Base-by-base conservation (phyloP, 1,140 invertebrate species). In the Atta texana region DNA sequence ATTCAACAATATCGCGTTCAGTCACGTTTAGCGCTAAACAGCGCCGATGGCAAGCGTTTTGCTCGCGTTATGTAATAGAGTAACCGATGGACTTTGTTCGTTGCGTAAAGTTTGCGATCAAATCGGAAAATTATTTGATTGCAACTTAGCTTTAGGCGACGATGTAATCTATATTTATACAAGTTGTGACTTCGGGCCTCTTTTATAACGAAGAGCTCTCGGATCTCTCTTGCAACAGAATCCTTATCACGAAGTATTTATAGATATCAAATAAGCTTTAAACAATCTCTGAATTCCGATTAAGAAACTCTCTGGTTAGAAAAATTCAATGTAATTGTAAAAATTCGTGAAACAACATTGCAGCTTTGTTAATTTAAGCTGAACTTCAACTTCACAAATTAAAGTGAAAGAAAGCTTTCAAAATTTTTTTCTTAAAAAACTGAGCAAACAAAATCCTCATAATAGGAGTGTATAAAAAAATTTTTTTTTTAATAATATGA, bases 1-100 rank as follows among this genome's bases (percentile, higher is more conserved):
- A 53, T 53, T 34, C 64, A 78, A 66, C 76, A 24, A 69, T 80
- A 68, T 80, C n/a, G 74, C n/a, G 55, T 76, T 77, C 18, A 24
- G 2, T 44, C 18, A n/a, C 44, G 10, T 55, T 80, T 49, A 39
- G n/a, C 31, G 14, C 7, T 39, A 61, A 76, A 31, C 39, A n/a
- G 3, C 53, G 71, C 14, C n/a, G 71, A 12, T 10, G n/a, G 8
- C 21, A 21, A 10, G 4, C 12, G 59, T 24, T 76, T 76, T 61
- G 16, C 34, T n/a, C 53, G 51, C 28, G 34, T 66, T 81, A 57
- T 18, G 49, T 57, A 80, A 69, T 18, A 24, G 21, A 55, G 18
- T 5, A 18, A 51, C n/a, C n/a, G 18, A 44, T 18, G 57, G 39
- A 28, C 39, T 24, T n/a, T 75, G 72, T 49, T 44, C 21, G 31